Evolutionary conservation across 2,888 invertebrate genomes (phyloP).

Genomic region (Pemphredon lugubris): DNA sequence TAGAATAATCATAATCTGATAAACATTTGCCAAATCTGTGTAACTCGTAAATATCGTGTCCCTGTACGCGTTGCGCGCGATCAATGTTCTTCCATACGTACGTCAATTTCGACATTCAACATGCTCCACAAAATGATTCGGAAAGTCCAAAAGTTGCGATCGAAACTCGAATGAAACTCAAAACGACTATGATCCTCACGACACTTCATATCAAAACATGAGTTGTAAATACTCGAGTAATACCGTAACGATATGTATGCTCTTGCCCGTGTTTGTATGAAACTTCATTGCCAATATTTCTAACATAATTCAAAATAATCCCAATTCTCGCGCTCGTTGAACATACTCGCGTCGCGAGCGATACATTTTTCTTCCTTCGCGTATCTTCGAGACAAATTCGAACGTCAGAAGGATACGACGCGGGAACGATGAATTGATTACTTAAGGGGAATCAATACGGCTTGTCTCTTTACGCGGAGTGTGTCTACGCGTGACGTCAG

Average conservation of each 20-base stretch:
- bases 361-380: no score
- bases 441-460: no score
- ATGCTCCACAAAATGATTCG: slow-evolving; percentile 49
- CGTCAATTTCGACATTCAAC: background rate
- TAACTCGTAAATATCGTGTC: background rate
- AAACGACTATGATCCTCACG: background rate
- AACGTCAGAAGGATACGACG: no score
- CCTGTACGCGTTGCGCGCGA: background rate
- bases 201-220: slow-evolving; percentile 16
- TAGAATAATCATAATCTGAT: no score
- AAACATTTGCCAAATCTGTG: background rate
- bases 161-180: background rate
- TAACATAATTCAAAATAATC: background rate
- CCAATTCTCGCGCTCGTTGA: no score
- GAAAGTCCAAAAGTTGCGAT: slow-evolving; percentile 22
- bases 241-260: background rate
- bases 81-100: slow-evolving; percentile 11
- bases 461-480: no score
- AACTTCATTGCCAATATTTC: slow-evolving; percentile 1
- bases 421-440: no score
- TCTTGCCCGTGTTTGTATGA: background rate
- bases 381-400: no score
- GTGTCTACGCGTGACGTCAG: no score
- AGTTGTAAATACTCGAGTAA: slow-evolving; percentile 23
- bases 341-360: no score